Evolutionary conservation across 2,888 invertebrate species (phyloP), one percentile per base, ranked within the genome.

Genomic region (Cephus spinipes): DNA sequence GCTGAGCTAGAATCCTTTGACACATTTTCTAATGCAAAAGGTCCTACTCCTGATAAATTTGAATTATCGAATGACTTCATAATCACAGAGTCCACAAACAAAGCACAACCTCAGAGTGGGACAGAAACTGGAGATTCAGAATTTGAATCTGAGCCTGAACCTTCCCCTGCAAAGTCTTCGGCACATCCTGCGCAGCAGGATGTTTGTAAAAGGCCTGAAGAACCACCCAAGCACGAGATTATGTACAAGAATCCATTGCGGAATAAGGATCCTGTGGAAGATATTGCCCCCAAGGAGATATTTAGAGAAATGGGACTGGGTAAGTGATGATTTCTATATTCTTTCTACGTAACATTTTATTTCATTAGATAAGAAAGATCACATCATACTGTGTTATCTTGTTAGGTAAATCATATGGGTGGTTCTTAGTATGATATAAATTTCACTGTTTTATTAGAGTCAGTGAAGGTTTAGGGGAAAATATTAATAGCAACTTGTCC

Each of bases 291-390:
- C 73, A 95, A 95, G 87, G 94, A 95, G 83, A 94, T 95, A 87
- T 95, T 95, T 92, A 94, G 94, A 90, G 94, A 94, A 91, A 95
- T 95, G 94, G 95, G 95, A 86, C 92, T 95, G 76, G 95, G 95
- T 95, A 89, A 95, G 94, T 93, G 68, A 35, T 68, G 12, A 76
- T 80, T 82, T 80, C 79, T 75, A 80, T 86, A 85, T 85, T 84
- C 83, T 83, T 73, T 77, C 73, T 80, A 73, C 12, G 76, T 74
- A 68, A 55, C 40, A 71, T 79, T 74, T 76, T 75, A 73, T 79
- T 73, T 55, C 75, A 71, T 73, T 69, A 71, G 30, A 71, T 30
- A 74, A 55, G 55, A 55, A 55, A 23, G 23, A 55, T 55, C 23
- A 55, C 55, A 55, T 40, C 0, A 23, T 55, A 55, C 55, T 55